A percentile compares a stretch with the other conserved stretches of the same genome.
Evolutionary conservation across 2,113 vertebrate species (phyloP).

Genomic region (Clarias magur): DNA sequence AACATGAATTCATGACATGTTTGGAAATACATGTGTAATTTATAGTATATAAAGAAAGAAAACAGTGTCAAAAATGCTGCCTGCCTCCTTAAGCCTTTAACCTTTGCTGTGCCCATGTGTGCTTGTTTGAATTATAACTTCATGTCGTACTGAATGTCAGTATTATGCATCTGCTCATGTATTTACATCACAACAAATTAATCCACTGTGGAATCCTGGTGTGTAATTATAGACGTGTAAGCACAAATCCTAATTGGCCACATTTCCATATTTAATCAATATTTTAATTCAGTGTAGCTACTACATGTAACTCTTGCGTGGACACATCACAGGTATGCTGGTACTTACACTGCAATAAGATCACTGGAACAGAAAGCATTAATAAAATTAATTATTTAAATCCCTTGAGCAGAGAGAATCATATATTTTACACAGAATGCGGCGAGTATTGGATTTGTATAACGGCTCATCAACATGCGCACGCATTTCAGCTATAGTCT

Average conservation of each 20-base stretch:
- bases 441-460: not conserved
- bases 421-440: not conserved
- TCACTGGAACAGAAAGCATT: not conserved
- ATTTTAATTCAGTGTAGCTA: not conserved
- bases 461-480: slow-evolving; percentile 14
- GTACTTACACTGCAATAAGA: not conserved
- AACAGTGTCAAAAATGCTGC: not conserved
- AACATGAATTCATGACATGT: not conserved
- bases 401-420: not conserved
- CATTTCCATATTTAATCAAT: not conserved
- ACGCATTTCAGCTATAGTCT: slow-evolving; percentile 5
- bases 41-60: not conserved
- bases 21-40: not conserved
- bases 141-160: not conserved
- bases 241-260: not conserved
- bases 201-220: not conserved
- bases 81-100: not conserved
- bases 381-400: slow-evolving; percentile 10
- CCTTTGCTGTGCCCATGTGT: not conserved
- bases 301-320: not conserved
- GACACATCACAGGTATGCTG: not conserved
- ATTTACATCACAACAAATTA: not conserved
- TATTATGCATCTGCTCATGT: not conserved
- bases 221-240: not conserved
- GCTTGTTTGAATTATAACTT: not conserved